Evolutionary conservation across 2,888 invertebrate genomes (phyloP), one percentile per base, ranked within the genome.

Genomic region (Oxyteleia sp.): DNA sequence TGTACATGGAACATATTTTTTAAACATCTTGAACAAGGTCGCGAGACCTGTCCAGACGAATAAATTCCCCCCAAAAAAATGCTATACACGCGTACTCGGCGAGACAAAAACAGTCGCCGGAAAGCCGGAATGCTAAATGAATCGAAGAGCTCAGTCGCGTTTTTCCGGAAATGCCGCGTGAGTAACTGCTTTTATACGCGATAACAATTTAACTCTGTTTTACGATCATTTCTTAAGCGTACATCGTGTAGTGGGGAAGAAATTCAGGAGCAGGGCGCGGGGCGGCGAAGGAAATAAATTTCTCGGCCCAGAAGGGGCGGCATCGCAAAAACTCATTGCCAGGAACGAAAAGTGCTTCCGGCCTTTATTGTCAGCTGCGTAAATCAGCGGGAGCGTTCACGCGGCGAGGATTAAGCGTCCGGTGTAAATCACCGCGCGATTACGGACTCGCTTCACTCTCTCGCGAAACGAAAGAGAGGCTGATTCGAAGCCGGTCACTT

Each of bases 341-440:
- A 84, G 85, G 78, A 87, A 85, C 87, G 87, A 87, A 89, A 88
- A 89, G 87, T 87, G 87, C 88, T 89, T 88, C 88, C 87, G 87
- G 86, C 86, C 86, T 89, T 88, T 87, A 88, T 87, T 87, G 87
- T 86, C 87, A 88, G 86, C 69, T 87, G 83, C 87, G 87, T 89
- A 89, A 89, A 89, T 89, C 89, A 89, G 88, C 86, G 57, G 71
- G 84, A 84, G 76, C 83, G 84, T 84, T 84, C 83, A 79, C 85
- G 81, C 85, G 63, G 82, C 85, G 82, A 81, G 88, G 89, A 89
- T 88, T 89, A 89, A 89, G 86, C 87, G 85, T 84, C 85, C 82
- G 84, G 86, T 87, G 87, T 88, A 89, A 89, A 89, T 89, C 88
- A 89, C 86, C 85, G 72, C 74, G 87, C 87, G 87, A 89, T 87